phyloP scores from a whole-genome alignment of 2,113 vertebrate genomes.

The Aegotheles bennettii region DNA sequence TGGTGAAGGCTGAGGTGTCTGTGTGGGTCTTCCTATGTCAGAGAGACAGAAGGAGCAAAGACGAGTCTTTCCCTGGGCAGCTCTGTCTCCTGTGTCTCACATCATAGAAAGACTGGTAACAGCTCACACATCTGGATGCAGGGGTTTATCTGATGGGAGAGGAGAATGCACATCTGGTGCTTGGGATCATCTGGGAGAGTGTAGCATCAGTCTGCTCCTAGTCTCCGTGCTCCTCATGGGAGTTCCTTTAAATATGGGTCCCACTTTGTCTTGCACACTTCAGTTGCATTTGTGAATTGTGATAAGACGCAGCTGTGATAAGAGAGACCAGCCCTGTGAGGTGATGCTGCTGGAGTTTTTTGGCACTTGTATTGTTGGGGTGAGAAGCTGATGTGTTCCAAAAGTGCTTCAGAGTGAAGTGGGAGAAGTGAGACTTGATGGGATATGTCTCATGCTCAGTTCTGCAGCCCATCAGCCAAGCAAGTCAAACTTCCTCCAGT shows the following conservation, averaged over 20 bases:
- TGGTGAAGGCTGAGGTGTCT: background rate
- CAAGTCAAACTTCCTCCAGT: background rate
- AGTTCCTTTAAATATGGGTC: background rate
- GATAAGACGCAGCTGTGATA: background rate
- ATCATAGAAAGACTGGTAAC: background rate
- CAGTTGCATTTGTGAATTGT: background rate
- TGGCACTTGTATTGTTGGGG: background rate
- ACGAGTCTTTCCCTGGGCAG: background rate
- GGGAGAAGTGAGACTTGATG: fast-evolving
- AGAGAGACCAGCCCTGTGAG: too few species aligned
- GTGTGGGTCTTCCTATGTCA: background rate
- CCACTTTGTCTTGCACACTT: background rate
- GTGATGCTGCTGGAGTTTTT: background rate
- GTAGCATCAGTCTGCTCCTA: background rate
- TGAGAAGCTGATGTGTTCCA: background rate
- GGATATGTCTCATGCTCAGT: background rate
- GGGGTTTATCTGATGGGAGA: background rate
- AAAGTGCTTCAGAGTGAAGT: background rate
- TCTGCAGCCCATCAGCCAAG: background rate
- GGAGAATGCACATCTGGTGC: background rate
- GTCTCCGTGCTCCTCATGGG: fast-evolving
- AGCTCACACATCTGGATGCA: background rate
- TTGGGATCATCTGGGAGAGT: background rate
- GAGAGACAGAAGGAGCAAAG: background rate
- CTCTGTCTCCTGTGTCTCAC: background rate